Evolutionary conservation across 2,888 invertebrate genomes (phyloP), one percentile per base, ranked within the genome.

Genomic region (Cantharis lateralis): DNA sequence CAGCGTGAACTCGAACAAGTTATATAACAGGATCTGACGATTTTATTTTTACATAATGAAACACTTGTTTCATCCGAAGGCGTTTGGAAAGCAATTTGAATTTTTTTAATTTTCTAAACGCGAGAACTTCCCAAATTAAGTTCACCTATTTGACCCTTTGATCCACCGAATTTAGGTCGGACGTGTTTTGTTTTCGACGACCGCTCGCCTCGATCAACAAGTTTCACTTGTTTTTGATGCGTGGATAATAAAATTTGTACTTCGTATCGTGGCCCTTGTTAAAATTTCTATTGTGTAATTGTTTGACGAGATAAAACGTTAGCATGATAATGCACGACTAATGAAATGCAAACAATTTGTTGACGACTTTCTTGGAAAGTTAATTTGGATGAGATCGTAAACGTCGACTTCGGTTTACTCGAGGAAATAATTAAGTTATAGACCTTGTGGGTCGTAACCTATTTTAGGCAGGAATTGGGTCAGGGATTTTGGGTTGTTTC

Each of bases 401-500:
- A 48, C 48, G 15, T 3, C 48, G 15, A 18, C 16, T 16, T 32
- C 15, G 28, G 16, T 11, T 68, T 32, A 28, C 15, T 16, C 28
- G 70, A 15, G 28, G 13, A 48, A 18, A 32, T 48, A 70, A 61
- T 32, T 71, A 63, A 62, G 62, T 48, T 48, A 24, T n/a, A 68
- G 18, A 62, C 62, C 64, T 70, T 75, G 62, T 71, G 18, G 78
- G 75, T 75, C 78, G 28, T 73, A 72, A 75, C 78, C 78, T 70
- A 75, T 72, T 78, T 78, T 24, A 69, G 61, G 68, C 32, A 18
- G 62, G n/a, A 78, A 78, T 63, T 11, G 66, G 78, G 78, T 78
- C 78, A 75, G 48, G 75, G 75, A 69, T 71, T 74, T 69, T 68
- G 69, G 32, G 66, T 68, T 62, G 77, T 72, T 66, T 62, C 62